Conservation (phyloP, 2,888 invertebrate species). For the Linyphia triangularis region DNA sequence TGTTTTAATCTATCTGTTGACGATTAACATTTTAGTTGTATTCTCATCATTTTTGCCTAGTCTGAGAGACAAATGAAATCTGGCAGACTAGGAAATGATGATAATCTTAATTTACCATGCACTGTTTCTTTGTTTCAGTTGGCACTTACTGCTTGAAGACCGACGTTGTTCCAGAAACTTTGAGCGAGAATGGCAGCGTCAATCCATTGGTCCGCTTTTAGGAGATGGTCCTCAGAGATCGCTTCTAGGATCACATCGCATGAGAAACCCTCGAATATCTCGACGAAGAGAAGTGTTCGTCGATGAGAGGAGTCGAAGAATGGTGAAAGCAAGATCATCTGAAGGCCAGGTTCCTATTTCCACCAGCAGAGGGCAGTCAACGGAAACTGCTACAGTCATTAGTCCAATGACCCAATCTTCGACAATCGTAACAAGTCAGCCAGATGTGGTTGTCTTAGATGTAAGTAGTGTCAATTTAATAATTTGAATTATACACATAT, state of each 20-base stretch:
- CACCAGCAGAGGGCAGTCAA: not conserved
- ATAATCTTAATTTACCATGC: not conserved
- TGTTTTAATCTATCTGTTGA: too few species aligned
- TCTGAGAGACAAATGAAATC: too few species aligned
- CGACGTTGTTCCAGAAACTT: slow-evolving; percentile 42
- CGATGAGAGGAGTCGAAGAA: slow-evolving; percentile 52
- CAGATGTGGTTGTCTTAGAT: slow-evolving; percentile 51
- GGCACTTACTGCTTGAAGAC: slow-evolving; percentile 53
- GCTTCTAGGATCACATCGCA: not conserved
- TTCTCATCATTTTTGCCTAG: too few species aligned
- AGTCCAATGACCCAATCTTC: not conserved
- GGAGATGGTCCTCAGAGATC: slow-evolving; percentile 24
- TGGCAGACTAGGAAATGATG: not conserved
- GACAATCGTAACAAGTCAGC: not conserved
- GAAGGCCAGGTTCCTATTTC: not conserved
- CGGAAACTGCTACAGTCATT: not conserved
- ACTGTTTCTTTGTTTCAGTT: slow-evolving; percentile 29
- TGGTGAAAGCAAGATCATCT: slow-evolving; percentile 14
- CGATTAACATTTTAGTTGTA: too few species aligned
- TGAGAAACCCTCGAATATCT: slow-evolving; percentile 21
- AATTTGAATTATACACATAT: not conserved
- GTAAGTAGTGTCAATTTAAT: not conserved
- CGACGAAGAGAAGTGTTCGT: slow-evolving; percentile 37
- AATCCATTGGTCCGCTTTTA: not conserved
- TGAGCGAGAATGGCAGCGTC: slow-evolving; percentile 36